Conservation (phyloP, 2,888 invertebrate species). For the Hecatera dysodea region DNA sequence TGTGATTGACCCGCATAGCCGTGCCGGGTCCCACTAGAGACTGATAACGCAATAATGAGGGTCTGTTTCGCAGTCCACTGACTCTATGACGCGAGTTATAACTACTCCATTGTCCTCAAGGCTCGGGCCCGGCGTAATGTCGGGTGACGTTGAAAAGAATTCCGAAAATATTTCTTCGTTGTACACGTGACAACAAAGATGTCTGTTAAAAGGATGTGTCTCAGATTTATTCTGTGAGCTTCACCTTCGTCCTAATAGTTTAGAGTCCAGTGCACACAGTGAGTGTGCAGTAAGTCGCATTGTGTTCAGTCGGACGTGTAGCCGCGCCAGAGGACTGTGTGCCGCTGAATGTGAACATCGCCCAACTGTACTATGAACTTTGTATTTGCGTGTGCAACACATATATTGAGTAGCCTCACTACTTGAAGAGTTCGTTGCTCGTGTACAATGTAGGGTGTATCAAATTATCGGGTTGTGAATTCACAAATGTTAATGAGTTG, state of each 20-base stretch:
- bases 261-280: slow-evolving; percentile 36
- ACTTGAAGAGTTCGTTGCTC: slow-evolving; percentile 13
- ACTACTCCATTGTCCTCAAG: slow-evolving; percentile 59
- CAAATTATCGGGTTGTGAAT: slow-evolving; percentile 11
- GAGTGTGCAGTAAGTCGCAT: slow-evolving; percentile 33
- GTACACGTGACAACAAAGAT: slow-evolving; percentile 58
- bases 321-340: slow-evolving; percentile 25
- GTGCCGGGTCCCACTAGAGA: slow-evolving; percentile 45
- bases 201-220: slow-evolving; percentile 56
- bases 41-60: slow-evolving; percentile 72
- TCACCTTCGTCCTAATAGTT: slow-evolving; percentile 47
- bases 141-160: slow-evolving; percentile 48
- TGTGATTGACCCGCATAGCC: slow-evolving; percentile 65
- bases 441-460: neutral
- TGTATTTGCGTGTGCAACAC: slow-evolving; percentile 21
- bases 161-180: slow-evolving; percentile 51
- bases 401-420: slow-evolving; percentile 22
- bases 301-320: slow-evolving; percentile 37
- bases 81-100: slow-evolving; percentile 64
- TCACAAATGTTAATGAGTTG: neutral
- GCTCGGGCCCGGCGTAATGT: slow-evolving; percentile 42
- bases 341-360: slow-evolving; percentile 43
- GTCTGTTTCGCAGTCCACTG: slow-evolving; percentile 66
- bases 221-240: slow-evolving; percentile 49
- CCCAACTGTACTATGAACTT: slow-evolving; percentile 37